phyloP scores from a whole-genome alignment of 2,113 vertebrate species.

The Himantopus leucocephalus region DNA sequence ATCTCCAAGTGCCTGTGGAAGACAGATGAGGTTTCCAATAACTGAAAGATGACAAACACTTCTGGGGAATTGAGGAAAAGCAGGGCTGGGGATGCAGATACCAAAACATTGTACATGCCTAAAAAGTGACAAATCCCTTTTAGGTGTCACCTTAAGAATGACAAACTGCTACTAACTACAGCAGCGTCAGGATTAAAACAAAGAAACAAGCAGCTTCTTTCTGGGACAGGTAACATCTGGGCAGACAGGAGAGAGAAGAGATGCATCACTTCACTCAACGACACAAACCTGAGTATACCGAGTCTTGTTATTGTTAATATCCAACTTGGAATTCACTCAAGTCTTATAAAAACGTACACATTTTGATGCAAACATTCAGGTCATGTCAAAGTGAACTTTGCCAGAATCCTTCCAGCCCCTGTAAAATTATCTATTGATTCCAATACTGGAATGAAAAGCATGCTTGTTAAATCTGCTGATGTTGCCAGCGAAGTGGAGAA shows the following conservation, averaged over 20 bases:
- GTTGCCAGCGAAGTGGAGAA: not conserved
- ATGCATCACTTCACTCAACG: not conserved
- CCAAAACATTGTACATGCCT: not conserved
- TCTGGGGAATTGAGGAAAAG: not conserved
- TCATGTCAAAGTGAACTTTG: not conserved
- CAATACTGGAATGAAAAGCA: not conserved
- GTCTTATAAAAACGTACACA: not conserved
- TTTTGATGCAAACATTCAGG: constrained; percentile 1
- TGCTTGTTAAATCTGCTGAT: constrained; percentile 34
- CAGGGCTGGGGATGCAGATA: not conserved
- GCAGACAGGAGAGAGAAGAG: not conserved
- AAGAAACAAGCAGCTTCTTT: not conserved
- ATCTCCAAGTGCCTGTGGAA: not conserved
- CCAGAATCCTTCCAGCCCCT: not conserved
- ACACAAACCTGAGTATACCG: not conserved
- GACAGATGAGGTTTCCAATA: not conserved
- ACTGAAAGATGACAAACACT: not conserved
- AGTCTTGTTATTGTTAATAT: not conserved
- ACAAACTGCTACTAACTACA: not conserved
- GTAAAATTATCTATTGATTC: constrained; percentile 33
- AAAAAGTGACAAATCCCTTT: not conserved
- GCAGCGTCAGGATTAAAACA: not conserved
- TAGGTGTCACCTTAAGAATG: not conserved
- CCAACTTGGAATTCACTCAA: not conserved
- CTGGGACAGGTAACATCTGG: not conserved